Base-by-base conservation (phyloP, 2,113 vertebrate genomes). In the Gopherus evgoodei region DNA sequence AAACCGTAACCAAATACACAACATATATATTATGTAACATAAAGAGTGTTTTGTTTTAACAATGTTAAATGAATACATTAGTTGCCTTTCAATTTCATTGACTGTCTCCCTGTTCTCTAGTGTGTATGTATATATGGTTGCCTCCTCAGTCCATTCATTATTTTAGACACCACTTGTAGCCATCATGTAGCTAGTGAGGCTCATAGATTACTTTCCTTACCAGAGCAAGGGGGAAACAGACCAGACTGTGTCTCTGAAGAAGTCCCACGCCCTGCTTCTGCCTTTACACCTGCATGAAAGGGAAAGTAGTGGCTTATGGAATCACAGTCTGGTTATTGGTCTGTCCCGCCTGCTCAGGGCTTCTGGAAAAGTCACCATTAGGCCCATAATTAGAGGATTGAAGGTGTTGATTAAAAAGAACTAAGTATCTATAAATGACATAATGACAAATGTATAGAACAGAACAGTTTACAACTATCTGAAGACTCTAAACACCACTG, bases 271-370 rank as follows among this genome's bases (percentile, higher is more conserved):
- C 54, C 65, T 87, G 7, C 12, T 87, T 54, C 22, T 24, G n/a
- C 21, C 16, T n/a, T 2, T 7, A 10, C 7, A 27, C 24, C 47
- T 17, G 0, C 19, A 52, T 19, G 42, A 16, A 6, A 16, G 76
- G 14, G 5, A 83, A 16, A 0, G 0, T 75, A n/a, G 81, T 42
- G 35, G 24, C 59, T 62, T 83, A 85, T 83, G 38, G 38, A 75
- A 75, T 42, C 17, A n/a, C 35, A 75, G 10, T 75, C 69, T 75
- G 22, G 21, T 75, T 75, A 38, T n/a, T 24, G 21, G 9, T 75
- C 21, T 75, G n/a, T 19, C 21, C n/a, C 11, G 12, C 72, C 24
- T 11, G 2, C 22, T 13, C 72, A 44, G 42, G 72, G 42, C 42
- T 44, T 76, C 22, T 76, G 38, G 10, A 22, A 76, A 76, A 44